Conservation (phyloP, 2,113 vertebrate genomes). For the Xiphophorus maculatus region DNA sequence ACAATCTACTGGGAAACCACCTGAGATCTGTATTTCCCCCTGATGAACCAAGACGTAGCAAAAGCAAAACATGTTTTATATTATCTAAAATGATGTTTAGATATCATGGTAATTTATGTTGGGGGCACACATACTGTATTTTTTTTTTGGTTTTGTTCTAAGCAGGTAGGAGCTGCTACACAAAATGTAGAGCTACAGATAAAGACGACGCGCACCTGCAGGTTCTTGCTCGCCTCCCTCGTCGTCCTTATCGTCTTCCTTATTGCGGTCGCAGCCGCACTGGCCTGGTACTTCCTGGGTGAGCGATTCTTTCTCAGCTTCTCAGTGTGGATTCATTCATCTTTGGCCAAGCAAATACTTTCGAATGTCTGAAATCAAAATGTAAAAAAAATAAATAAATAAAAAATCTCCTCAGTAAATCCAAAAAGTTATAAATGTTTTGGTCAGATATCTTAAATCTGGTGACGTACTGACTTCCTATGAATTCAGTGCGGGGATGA, state of each 20-base stretch:
- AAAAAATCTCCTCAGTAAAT: no score
- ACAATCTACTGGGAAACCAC: background rate
- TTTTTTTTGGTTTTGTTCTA: background rate
- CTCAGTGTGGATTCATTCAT: background rate
- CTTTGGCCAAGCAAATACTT: background rate
- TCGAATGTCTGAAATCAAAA: background rate
- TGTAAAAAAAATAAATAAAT: no score
- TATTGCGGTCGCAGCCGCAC: conserved; percentile 40
- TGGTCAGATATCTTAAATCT: no score
- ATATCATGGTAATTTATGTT: background rate
- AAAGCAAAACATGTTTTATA: background rate
- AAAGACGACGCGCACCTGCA: conserved; percentile 29
- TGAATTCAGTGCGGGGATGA: no score
- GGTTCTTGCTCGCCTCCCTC: conserved; percentile 43
- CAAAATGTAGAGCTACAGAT: background rate
- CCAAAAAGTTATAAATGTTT: no score
- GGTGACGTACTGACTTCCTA: no score
- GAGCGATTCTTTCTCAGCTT: conserved; percentile 18
- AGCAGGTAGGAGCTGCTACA: conserved; percentile 29
- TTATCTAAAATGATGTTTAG: background rate
- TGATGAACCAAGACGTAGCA: background rate
- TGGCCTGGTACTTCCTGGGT: conserved; percentile 81
- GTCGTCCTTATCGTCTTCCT: conserved; percentile 51
- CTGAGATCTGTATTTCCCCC: background rate
- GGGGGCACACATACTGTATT: background rate